Percentiles rank a stretch among this genome's conserved stretches.
Evolutionary conservation across 1,140 invertebrate genomes (phyloP).

Genomic region (Drosophila nasuta): DNA sequence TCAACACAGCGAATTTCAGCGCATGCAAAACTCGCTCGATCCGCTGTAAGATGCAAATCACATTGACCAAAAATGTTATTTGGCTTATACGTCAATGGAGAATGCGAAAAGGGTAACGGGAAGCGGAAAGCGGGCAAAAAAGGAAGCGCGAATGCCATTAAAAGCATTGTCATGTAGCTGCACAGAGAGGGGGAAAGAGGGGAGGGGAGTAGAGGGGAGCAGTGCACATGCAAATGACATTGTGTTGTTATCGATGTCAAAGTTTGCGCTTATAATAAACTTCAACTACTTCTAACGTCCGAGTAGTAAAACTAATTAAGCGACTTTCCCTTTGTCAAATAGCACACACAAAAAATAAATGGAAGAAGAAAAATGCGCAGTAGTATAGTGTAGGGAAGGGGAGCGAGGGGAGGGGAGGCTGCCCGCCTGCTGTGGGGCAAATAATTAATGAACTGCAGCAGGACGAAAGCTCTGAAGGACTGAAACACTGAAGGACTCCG

Average conservation of each 20-base stretch:
- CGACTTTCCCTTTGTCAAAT: conserved; percentile 62
- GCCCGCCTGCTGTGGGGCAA: conserved; percentile 57
- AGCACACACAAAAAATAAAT: conserved; percentile 33
- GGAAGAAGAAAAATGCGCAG: background rate
- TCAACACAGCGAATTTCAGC: conserved; percentile 38
- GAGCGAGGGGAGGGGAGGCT: conserved; percentile 8
- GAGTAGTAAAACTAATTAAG: conserved; percentile 70
- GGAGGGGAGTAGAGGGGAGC: background rate
- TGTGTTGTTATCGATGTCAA: conserved; percentile 81
- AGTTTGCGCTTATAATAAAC: conserved; percentile 80
- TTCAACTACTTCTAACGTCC: conserved; percentile 49
- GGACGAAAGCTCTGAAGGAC: background rate
- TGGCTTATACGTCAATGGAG: conserved; percentile 52
- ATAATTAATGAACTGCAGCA: conserved; percentile 81
- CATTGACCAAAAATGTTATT: conserved; percentile 69
- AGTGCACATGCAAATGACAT: conserved; percentile 75
- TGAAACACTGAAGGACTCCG: conserved; percentile 1
- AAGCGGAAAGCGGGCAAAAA: background rate
- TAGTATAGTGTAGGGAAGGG: background rate
- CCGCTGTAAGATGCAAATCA: conserved; percentile 78
- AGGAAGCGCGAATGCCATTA: conserved; percentile 36
- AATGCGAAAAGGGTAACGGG: conserved; percentile 21
- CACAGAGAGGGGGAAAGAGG: background rate
- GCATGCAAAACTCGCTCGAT: conserved; percentile 53
- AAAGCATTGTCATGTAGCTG: conserved; percentile 72